Conservation (phyloP, 2,113 vertebrate species). For the Pituophis catenifer region DNA sequence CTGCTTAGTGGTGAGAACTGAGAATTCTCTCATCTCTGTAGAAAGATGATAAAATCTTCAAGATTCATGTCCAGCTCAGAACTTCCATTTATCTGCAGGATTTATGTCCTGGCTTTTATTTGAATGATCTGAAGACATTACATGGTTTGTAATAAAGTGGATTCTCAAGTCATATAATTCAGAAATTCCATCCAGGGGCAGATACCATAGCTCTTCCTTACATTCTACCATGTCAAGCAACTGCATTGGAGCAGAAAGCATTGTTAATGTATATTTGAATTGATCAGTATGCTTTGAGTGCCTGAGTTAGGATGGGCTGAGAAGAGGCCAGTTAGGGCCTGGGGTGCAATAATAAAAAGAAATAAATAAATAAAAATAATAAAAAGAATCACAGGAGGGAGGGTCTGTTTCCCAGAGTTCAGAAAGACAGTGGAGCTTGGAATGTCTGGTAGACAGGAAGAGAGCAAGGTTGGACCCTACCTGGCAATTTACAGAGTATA, state of each 20-base stretch:
- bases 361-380: no score
- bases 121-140: not conserved
- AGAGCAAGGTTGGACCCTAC: not conserved
- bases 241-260: not conserved
- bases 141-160: not conserved
- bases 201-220: not conserved
- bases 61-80: not conserved
- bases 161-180: not conserved
- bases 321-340: not conserved
- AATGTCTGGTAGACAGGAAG: not conserved
- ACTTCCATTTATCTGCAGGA: not conserved
- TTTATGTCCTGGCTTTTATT: not conserved
- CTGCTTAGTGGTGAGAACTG: not conserved
- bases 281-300: not conserved
- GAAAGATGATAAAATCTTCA: not conserved
- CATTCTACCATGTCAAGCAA: not conserved
- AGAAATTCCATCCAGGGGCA: not conserved
- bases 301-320: not conserved
- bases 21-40: not conserved
- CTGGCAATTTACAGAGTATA: not conserved
- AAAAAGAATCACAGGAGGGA: not conserved
- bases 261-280: not conserved
- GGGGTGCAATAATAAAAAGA: no score
- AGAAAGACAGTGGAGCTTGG: not conserved
- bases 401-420: not conserved